phyloP scores from a whole-genome alignment of 2,888 invertebrate species.

The Amitus sp. region DNA sequence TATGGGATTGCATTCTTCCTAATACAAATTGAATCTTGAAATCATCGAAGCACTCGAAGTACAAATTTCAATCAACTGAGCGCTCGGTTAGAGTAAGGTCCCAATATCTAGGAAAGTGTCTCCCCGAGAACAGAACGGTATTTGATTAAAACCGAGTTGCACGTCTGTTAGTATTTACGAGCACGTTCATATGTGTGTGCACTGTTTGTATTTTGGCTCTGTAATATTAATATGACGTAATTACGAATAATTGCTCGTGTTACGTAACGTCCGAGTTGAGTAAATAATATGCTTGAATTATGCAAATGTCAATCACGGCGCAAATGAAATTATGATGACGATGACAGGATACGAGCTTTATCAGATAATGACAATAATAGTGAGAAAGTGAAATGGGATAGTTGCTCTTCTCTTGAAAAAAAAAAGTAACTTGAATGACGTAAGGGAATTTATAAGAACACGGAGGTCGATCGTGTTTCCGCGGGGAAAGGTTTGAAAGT shows the following conservation, averaged over 20 bases:
- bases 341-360: conserved; percentile 13
- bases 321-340: conserved; percentile 24
- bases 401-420: conserved; percentile 14
- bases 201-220: conserved; percentile 25
- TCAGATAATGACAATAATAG: conserved; percentile 21
- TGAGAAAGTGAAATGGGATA: conserved; percentile 16
- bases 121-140: too few species aligned
- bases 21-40: too few species aligned
- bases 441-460: conserved; percentile 16
- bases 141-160: too few species aligned
- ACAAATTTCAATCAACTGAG: conserved; percentile 39
- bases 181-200: too few species aligned
- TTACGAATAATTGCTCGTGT: conserved; percentile 21
- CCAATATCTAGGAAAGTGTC: too few species aligned
- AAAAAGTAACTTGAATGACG: conserved; percentile 24
- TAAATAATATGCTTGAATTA: conserved; percentile 35
- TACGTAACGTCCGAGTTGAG: conserved; percentile 25
- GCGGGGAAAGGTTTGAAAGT: conserved; percentile 13
- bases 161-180: too few species aligned
- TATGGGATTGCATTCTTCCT: too few species aligned
- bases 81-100: too few species aligned
- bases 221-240: background rate
- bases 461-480: conserved; percentile 20
- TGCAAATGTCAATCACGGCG: conserved; percentile 31
- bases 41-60: too few species aligned